phyloP scores from a whole-genome alignment of 2,797 vertebrate genomes.

The Argya squamiceps region DNA sequence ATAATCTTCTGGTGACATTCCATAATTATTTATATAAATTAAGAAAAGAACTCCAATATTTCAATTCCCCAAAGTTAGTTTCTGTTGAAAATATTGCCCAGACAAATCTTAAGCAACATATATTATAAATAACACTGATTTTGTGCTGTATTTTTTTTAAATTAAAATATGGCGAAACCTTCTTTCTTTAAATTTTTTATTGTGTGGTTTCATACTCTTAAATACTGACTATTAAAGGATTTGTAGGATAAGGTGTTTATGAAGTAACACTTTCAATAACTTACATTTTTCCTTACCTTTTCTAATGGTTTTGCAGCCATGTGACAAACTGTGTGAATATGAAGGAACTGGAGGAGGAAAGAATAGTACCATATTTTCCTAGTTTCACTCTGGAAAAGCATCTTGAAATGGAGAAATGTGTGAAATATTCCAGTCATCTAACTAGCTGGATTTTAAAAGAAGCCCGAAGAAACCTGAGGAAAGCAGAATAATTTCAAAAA shows the following conservation, averaged over 20 bases:
- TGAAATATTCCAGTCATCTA: neutral
- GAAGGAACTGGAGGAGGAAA: neutral
- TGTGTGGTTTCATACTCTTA: neutral
- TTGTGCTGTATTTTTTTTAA: neutral
- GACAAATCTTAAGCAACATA: neutral
- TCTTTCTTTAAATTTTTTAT: neutral
- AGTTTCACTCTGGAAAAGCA: neutral
- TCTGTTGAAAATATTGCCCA: neutral
- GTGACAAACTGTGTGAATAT: neutral
- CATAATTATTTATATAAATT: neutral
- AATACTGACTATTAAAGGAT: neutral
- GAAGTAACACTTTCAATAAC: neutral
- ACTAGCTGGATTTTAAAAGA: neutral
- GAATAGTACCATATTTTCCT: neutral
- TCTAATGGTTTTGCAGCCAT: neutral
- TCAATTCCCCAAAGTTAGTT: neutral
- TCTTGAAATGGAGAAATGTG: neutral
- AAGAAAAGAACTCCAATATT: neutral
- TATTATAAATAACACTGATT: rapidly evolving
- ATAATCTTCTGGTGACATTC: neutral
- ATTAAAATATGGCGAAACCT: rapidly evolving
- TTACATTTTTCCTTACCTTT: neutral
- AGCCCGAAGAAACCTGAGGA: neutral
- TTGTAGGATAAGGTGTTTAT: neutral
- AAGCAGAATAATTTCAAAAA: constrained; percentile 45